These are phyloP conservation scores for Dysdera silvatica DNA, from an alignment of 1,140 invertebrate species.

Conservation along the genomic window DNA sequence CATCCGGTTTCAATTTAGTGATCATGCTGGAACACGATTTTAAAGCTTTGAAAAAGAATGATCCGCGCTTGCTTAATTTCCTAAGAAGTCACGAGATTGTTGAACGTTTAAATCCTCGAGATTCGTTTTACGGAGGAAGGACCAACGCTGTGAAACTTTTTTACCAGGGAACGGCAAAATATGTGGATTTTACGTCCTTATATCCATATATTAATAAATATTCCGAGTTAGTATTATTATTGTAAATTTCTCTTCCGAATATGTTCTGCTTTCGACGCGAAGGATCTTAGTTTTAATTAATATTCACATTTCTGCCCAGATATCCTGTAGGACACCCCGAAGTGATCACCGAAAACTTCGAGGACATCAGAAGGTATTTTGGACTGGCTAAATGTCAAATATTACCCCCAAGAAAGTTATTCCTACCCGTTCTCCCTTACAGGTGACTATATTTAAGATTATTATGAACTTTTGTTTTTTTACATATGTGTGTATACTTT, in stretches of 20 bases:
- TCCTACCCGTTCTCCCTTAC: background rate
- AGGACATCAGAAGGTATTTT: background rate
- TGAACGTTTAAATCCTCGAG: background rate
- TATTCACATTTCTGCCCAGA: background rate
- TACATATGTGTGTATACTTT: too few relatives aligned
- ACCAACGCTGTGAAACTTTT: background rate
- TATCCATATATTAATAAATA: background rate
- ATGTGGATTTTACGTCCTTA: background rate
- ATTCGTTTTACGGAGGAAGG: background rate
- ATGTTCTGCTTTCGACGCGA: background rate
- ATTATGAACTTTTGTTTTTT: too few relatives aligned
- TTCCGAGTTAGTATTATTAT: background rate
- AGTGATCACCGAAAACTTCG: background rate
- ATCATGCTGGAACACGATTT: constrained; percentile 1
- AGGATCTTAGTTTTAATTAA: background rate
- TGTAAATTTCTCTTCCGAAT: background rate
- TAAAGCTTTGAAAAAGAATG: background rate
- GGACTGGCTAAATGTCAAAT: background rate
- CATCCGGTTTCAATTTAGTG: background rate
- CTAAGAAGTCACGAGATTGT: background rate
- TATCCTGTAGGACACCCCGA: background rate
- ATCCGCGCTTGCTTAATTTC: background rate
- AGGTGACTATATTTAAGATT: too few relatives aligned
- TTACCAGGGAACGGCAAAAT: background rate
- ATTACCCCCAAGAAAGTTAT: background rate